These are phyloP conservation scores for Pristionchus mayeri DNA, from an alignment of 2,888 invertebrate species.

Conservation along the genomic window DNA sequence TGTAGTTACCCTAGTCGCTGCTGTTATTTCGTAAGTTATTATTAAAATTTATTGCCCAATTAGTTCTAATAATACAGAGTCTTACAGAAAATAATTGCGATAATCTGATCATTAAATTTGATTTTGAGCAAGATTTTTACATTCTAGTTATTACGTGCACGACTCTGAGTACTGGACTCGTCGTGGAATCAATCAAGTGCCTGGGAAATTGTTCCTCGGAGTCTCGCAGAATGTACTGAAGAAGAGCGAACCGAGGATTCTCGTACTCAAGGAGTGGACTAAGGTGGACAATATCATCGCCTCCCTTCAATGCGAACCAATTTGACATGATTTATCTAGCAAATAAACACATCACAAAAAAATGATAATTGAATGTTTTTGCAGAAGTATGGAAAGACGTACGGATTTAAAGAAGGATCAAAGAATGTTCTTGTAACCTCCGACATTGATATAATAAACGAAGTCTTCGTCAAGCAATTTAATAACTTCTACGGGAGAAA, in stretches of 20 bases:
- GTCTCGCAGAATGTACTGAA: neutral
- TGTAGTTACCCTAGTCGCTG: too few relatives aligned
- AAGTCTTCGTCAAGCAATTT: constrained; percentile 77
- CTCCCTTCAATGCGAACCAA: too few relatives aligned
- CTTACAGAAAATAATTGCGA: neutral
- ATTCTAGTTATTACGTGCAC: constrained; percentile 16
- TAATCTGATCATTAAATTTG: neutral
- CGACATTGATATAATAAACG: constrained; percentile 76
- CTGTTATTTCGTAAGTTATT: neutral
- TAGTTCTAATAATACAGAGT: too few relatives aligned
- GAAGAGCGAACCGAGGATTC: constrained; percentile 7
- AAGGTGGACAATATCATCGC: neutral
- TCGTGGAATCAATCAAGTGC: constrained; percentile 4
- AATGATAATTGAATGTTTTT: neutral
- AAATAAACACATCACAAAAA: too few relatives aligned
- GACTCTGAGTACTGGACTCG: constrained; percentile 45
- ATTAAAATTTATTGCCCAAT: neutral
- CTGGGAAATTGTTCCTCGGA: constrained; percentile 34
- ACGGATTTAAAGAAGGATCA: constrained; percentile 53
- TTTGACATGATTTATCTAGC: too few relatives aligned
- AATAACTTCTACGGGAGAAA: constrained; percentile 73
- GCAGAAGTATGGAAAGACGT: constrained; percentile 52
- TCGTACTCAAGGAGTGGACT: constrained; percentile 17
- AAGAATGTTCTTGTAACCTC: constrained; percentile 75
- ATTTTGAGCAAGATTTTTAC: too few relatives aligned